Evolutionary conservation across 30 jellyfish, hydroid and myxozoan species (phyloP), one percentile per base, ranked within the genome.

Genomic region (Sanderia malayensis): DNA sequence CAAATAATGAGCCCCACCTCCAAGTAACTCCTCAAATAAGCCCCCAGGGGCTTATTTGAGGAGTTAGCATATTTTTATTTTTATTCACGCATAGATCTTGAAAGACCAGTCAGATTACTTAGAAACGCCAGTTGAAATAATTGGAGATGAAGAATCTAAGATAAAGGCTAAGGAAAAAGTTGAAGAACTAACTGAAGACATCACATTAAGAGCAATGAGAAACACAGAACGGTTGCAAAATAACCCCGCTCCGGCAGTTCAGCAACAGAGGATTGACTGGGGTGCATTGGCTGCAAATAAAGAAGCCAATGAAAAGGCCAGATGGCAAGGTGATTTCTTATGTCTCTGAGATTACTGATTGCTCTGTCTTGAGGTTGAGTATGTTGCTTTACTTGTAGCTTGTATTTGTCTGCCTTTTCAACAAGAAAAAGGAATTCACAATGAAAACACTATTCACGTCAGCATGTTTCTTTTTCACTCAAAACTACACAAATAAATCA

Each of bases 61-160:
- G 8, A 57, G n/a, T 4, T 57, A 57, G 9, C n/a, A 24, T 6
- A n/a, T 57, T 24, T n/a, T 8, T 8, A 2, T 0, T 37, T 13
- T 28, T 70, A n/a, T n/a, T n/a, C n/a, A n/a, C n/a, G n/a, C 22
- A n/a, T 60, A 77, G 96, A 62, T 86, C 47, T 73, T 59, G 57
- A 58, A 52, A 60, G 88, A 86, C 45, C 67, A 77, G 46, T 37
- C 52, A 45, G 83, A 71, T 25, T 62, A 58, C 2, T 58, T 59
- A 15, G 66, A 21, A 31, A 88, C 97, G 2, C 93, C 95, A 17
- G 62, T 88, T 20, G 97, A 88, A 53, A 67, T 88, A 6, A 19
- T 47, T 62, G 97, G 97, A 37, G 45, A 58, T 27, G 63, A 41
- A 29, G 95, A 73, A 20, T 75, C 86, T 24, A 74, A 75, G 63